Conservation (phyloP, 2,113 vertebrate genomes). For the Amblyopsis rosae region DNA sequence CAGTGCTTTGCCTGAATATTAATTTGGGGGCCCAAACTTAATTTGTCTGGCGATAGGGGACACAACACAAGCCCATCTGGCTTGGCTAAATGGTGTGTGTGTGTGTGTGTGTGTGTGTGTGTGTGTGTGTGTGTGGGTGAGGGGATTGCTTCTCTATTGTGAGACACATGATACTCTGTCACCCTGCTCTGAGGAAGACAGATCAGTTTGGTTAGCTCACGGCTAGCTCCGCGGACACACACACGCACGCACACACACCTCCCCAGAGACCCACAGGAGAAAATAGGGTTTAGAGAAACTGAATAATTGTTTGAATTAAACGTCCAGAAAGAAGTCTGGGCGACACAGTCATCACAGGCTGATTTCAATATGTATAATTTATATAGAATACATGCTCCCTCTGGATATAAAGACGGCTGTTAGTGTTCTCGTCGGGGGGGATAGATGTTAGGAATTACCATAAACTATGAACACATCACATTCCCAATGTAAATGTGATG, state of each 20-base stretch:
- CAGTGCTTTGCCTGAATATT: constrained; percentile 78
- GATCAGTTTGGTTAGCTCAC: constrained; percentile 56
- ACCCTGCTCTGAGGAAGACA: constrained; percentile 60
- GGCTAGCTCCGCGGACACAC: constrained; percentile 10
- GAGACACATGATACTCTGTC: constrained; percentile 62
- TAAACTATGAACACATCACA: constrained; percentile 1
- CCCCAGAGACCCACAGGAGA: background rate
- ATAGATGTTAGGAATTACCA: constrained; percentile 17
- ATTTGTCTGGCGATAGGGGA: constrained; percentile 73
- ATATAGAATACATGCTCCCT: background rate
- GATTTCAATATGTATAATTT: constrained; percentile 10
- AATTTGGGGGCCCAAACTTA: constrained; percentile 74
- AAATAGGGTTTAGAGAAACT: constrained; percentile 2
- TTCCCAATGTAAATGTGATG: constrained; percentile 13
- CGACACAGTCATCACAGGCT: constrained; percentile 5
- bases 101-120: background rate
- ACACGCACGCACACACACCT: background rate
- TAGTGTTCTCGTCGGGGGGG: constrained; percentile 15
- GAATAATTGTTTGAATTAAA: constrained; percentile 3
- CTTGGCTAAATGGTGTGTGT: constrained; percentile 47
- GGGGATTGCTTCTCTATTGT: constrained; percentile 60
- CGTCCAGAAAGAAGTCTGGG: background rate
- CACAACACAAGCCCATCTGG: constrained; percentile 68
- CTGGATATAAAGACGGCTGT: background rate
- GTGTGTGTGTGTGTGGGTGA: background rate